Conservation (phyloP, 2,888 invertebrate species). For the Thyatira batis region DNA sequence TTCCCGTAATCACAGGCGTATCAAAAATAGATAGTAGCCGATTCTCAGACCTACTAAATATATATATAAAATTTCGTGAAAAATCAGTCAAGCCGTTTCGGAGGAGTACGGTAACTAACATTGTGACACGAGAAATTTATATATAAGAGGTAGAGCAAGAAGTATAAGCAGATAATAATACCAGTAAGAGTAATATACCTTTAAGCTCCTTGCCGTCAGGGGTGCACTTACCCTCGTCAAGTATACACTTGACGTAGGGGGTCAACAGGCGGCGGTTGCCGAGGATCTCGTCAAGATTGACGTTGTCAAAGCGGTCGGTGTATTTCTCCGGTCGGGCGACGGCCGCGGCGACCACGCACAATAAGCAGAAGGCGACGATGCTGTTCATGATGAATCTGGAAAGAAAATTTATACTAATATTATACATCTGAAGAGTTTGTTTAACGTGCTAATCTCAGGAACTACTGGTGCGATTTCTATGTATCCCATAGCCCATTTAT, state of each 20-base stretch:
- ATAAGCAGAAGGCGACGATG: conserved; percentile 40
- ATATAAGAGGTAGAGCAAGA: not conserved
- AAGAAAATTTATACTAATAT: not conserved
- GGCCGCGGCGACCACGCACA: conserved; percentile 44
- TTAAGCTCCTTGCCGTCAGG: conserved; percentile 87
- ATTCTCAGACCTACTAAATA: too few relatives aligned
- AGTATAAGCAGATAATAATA: not conserved
- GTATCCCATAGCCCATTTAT: too few relatives aligned
- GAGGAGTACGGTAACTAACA: too few relatives aligned
- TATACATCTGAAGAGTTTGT: not conserved
- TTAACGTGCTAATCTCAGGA: too few relatives aligned
- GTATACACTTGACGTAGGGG: conserved; percentile 85
- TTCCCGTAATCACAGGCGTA: too few relatives aligned
- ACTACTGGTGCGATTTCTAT: too few relatives aligned
- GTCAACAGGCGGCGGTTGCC: conserved; percentile 83
- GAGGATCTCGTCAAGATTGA: conserved; percentile 86
- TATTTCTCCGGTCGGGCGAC: conserved; percentile 56
- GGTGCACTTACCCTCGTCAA: conserved; percentile 84
- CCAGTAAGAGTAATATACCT: conserved; percentile 77
- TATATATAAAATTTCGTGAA: too few relatives aligned
- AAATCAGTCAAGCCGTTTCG: too few relatives aligned
- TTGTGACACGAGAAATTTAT: too few relatives aligned
- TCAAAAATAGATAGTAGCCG: too few relatives aligned
- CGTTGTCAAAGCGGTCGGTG: conserved; percentile 85
- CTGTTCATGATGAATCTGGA: conserved; percentile 31